Evolutionary conservation across 2,888 invertebrate genomes (phyloP), one percentile per base, ranked within the genome.

Genomic region (Tachina fera): DNA sequence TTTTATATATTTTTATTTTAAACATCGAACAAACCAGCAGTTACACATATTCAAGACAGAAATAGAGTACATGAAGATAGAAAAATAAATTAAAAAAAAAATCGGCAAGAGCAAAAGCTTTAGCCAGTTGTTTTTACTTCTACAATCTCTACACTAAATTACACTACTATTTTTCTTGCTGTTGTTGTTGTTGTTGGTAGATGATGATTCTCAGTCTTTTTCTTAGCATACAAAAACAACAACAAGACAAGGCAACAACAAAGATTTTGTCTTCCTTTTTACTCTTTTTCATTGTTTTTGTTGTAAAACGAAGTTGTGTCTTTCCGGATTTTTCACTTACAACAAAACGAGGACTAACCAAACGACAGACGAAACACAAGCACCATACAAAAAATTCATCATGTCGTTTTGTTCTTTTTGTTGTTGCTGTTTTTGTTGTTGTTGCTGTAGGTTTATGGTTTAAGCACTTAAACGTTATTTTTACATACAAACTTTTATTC

Each of bases 291-390:
- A 43, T 63, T 65, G 65, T 61, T 78, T 71, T 77, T 77, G 83
- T 77, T 78, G 83, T 78, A 83, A 78, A 67, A 76, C 82, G 79
- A 86, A 83, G 86, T 86, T 86, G 78, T 78, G 61, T 86, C 79
- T 86, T 86, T 86, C 86, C 86, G 86, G 86, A 86, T 86, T 86
- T 84, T 86, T 80, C 79, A 86, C 79, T 86, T 86, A 83, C 86
- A 86, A 83, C 79, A 83, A 83, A 83, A 86, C 78, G 74, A 85
- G 77, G 85, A 83, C 78, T 75, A 67, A 77, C 68, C 65, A 81
- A 77, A 72, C 81, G 77, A 75, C 79, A 79, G 83, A 86, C 75
- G 67, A 67, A 71, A 72, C 60, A 77, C 60, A 83, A 71, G 71
- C 76, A 75, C 63, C 60, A 70, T 72, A 80, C 70, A 76, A 84